phyloP scores from a whole-genome alignment of 1,140 invertebrate species.

The Platyscapa corneri region DNA sequence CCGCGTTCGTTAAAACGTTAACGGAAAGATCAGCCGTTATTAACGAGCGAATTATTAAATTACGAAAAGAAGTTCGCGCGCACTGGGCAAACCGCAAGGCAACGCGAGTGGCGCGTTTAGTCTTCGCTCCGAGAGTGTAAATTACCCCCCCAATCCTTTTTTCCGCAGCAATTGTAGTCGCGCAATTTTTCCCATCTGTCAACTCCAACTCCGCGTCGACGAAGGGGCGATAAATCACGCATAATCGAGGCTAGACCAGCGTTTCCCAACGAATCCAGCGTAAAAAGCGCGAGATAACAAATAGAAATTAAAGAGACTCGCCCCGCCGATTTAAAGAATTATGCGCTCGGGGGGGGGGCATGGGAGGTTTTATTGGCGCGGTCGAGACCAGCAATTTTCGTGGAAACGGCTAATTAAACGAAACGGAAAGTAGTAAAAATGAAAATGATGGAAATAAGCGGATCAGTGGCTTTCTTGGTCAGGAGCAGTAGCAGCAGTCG shows the following conservation, averaged over 20 bases:
- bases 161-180: not conserved
- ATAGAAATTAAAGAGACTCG: not conserved
- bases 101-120: too few relatives aligned
- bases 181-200: not conserved
- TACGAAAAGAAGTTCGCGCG: not conserved
- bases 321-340: not conserved
- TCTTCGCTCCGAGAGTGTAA: too few relatives aligned
- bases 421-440: constrained; percentile 11
- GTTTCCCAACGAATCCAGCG: not conserved
- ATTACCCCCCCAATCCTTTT: not conserved
- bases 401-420: constrained; percentile 15
- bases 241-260: not conserved
- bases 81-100: too few relatives aligned
- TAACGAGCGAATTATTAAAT: not conserved
- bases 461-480: constrained; percentile 35
- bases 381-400: constrained; percentile 35
- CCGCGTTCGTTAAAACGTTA: not conserved
- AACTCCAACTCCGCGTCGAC: not conserved
- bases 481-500: constrained; percentile 45
- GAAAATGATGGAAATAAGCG: not conserved
- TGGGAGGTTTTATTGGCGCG: too few relatives aligned
- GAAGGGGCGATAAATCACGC: not conserved
- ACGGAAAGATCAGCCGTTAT: not conserved
- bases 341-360: too few relatives aligned
- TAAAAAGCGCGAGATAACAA: not conserved